A percentile compares a stretch with the other conserved stretches of the same genome.
Conservation (phyloP, 2,797 vertebrate species). For the Paedocypris micromegethes region DNA sequence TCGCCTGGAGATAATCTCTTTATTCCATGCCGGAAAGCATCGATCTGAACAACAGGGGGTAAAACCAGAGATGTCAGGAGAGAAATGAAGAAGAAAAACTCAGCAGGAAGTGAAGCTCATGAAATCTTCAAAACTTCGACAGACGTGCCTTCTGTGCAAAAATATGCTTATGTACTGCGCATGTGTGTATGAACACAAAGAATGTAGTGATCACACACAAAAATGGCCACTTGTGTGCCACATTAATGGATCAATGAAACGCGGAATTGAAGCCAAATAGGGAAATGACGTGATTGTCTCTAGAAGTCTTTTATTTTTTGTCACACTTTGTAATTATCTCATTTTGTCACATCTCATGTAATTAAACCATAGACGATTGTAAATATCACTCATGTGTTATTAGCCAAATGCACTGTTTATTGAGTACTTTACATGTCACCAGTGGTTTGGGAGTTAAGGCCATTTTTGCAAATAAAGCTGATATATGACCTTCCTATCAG, state of each 20-base stretch:
- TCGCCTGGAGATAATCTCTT: slow-evolving; percentile 63
- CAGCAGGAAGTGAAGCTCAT: slow-evolving; percentile 1
- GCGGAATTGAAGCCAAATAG: slow-evolving; percentile 52
- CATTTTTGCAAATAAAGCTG: slow-evolving; percentile 3
- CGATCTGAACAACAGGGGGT: slow-evolving; percentile 56
- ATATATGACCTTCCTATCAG: slow-evolving; percentile 21
- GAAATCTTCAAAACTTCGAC: no score
- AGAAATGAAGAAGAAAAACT: slow-evolving; percentile 37
- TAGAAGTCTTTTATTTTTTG: slow-evolving; percentile 23
- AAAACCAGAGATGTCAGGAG: slow-evolving; percentile 24
- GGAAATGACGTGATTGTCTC: slow-evolving; percentile 49
- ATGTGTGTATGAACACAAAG: slow-evolving; percentile 1
- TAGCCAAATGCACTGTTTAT: background rate
- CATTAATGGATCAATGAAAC: slow-evolving; percentile 35
- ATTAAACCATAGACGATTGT: slow-evolving; percentile 15
- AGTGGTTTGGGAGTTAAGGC: background rate
- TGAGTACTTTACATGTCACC: background rate
- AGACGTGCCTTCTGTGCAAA: no score
- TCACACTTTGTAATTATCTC: no score
- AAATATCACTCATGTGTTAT: slow-evolving; percentile 7
- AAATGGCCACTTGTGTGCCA: slow-evolving; percentile 23
- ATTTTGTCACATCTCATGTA: no score
- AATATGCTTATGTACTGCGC: no score
- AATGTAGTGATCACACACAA: slow-evolving; percentile 28
- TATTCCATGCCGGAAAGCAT: slow-evolving; percentile 65